Base-by-base conservation (phyloP, 2,888 invertebrate genomes). In the Sepiola atlantica region DNA sequence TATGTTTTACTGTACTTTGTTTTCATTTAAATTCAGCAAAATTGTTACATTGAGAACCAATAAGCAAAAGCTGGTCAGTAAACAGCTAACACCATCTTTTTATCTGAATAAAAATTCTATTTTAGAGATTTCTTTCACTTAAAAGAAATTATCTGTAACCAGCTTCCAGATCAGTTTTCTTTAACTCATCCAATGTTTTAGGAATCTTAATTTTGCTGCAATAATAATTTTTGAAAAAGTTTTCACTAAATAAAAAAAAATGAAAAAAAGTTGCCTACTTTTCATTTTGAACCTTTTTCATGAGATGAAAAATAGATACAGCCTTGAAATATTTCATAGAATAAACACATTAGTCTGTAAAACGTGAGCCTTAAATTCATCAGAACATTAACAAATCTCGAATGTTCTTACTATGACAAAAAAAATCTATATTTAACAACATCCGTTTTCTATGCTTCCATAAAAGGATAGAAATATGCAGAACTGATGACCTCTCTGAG, bases 401-500 rank as follows among this genome's bases (percentile, higher is more conserved):
- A 77, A 77, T 77, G 61, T 61, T 61, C 61, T 61, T 16, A 14
- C 16, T n/a, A n/a, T 77, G 77, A 32, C 14, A 77, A 32, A 32
- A 18, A 32, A 77, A 77, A 77, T 45, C 45, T 8, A 45, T 45
- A 45, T 45, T 45, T 45, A 16, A 14, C 18, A 32, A 32, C 32
- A 77, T 14, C 21, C 16, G 3, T 77, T 77, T 77, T 77, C n/a
- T n/a, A 77, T n/a, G n/a, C 77, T n/a, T 77, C 77, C 77, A 77
- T 77, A 3, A 77, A 61, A 28, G 6, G 28, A 61, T 61, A 61
- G 61, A 61, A 61, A 61, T 61, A 28, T 77, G n/a, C 32, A 77
- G n/a, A 77, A 77, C 77, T 77, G 77, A 77, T 77, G 77, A 77
- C 77, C 77, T 77, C 77, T 77, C 28, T n/a, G n/a, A n/a, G n/a